Percentiles rank a stretch among this genome's conserved stretches.
Conservation (phyloP, 1,140 invertebrate species). For the Pentalonia nigronervosa region DNA sequence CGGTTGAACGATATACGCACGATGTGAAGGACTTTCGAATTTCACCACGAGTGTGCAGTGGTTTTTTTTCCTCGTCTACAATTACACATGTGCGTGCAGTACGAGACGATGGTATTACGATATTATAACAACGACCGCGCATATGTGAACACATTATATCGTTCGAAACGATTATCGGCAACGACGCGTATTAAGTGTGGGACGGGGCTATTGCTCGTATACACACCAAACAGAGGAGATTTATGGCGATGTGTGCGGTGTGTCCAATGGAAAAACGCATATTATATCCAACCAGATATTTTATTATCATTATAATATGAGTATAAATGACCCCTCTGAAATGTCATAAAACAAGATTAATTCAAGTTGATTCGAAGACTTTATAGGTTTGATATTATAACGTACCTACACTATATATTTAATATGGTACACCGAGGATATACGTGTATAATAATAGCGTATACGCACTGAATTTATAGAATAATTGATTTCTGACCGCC, state of each 20-base stretch:
- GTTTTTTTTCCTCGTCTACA: not conserved
- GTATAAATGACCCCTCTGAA: slow-evolving; percentile 26
- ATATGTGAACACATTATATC: slow-evolving; percentile 10
- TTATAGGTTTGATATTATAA: not conserved
- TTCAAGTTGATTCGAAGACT: not conserved
- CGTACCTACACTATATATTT: not conserved
- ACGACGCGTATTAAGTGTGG: slow-evolving; percentile 28
- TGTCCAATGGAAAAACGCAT: not conserved
- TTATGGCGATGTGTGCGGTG: slow-evolving; percentile 25
- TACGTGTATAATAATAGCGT: not conserved
- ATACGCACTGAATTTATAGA: not conserved
- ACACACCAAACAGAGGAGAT: slow-evolving; percentile 1
- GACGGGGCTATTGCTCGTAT: slow-evolving; percentile 17
- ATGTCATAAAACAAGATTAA: slow-evolving; percentile 32
- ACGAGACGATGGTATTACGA: not conserved
- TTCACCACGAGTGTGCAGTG: not conserved
- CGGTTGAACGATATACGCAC: not conserved
- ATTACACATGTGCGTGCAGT: not conserved
- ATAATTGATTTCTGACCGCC: slow-evolving; percentile 39
- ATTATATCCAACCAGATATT: slow-evolving; percentile 5
- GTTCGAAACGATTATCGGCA: slow-evolving; percentile 29
- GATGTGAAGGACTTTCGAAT: not conserved
- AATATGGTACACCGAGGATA: not conserved
- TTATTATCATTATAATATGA: not conserved
- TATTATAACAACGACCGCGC: not conserved